These are phyloP conservation scores for Drosophila lacertosa DNA, from an alignment of 1,140 invertebrate genomes.

Conservation along the genomic window DNA sequence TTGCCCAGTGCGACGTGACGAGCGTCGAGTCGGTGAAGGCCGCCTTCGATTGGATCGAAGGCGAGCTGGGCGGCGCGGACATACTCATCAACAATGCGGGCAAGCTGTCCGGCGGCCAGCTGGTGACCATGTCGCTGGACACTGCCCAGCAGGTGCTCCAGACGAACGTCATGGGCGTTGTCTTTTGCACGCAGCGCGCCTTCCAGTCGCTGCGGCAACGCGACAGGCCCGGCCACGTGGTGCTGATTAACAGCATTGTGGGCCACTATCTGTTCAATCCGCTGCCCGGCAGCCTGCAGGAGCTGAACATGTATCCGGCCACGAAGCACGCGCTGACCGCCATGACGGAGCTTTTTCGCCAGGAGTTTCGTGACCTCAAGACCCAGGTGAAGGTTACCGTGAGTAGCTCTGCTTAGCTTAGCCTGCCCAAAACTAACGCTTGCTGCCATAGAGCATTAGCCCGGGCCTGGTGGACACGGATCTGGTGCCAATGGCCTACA, in stretches of 20 bases:
- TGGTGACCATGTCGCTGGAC: constrained; percentile 74
- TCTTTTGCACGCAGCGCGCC: constrained; percentile 87
- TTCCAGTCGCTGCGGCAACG: constrained; percentile 88
- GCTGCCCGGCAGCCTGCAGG: constrained; percentile 52
- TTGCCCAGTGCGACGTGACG: constrained; percentile 87
- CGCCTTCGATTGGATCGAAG: constrained; percentile 87
- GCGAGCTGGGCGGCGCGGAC: constrained; percentile 86
- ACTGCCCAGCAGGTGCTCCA: constrained; percentile 86
- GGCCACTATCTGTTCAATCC: constrained; percentile 85
- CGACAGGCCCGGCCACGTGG: constrained; percentile 87
- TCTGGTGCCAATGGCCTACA: constrained; percentile 76
- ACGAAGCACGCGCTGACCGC: constrained; percentile 89
- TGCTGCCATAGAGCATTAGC: constrained; percentile 85
- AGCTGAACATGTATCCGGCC: constrained; percentile 86
- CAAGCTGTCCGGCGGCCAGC: constrained; percentile 81
- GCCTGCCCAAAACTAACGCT: neutral
- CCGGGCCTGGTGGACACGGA: constrained; percentile 86
- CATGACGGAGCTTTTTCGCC: constrained; percentile 87
- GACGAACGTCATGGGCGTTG: constrained; percentile 89
- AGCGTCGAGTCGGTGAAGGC: constrained; percentile 86
- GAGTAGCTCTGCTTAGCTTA: constrained; percentile 55
- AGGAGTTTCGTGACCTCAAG: constrained; percentile 87
- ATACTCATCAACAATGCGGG: constrained; percentile 91
- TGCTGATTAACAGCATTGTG: constrained; percentile 88
- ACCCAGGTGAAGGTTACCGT: constrained; percentile 89